Base-by-base conservation (phyloP, 2,797 vertebrate species). In the Macropus fuliginosus region DNA sequence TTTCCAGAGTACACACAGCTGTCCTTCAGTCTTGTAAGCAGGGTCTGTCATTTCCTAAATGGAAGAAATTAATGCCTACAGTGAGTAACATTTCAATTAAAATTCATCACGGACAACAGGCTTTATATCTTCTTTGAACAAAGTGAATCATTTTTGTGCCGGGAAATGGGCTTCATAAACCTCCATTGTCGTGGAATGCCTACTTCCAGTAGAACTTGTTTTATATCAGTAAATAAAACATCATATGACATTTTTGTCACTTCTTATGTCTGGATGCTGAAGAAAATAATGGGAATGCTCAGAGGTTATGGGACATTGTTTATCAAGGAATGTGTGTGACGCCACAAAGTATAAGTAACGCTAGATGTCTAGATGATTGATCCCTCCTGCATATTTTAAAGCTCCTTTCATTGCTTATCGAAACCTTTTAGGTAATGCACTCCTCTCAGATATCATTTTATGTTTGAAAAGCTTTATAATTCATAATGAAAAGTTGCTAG, bases 141-240 rank as follows among this genome's bases (percentile, higher is more conserved):
- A 98, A 95, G 92, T 98, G 98, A 98, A 98, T 98, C 98, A 98
- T 96, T 97, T 97, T 98, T 97, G 96, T 98, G 98, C 98, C 97
- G 97, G 98, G 97, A 98, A 98, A 97, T 97, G 97, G 27, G 95
- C 97, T 98, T 98, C 97, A 98, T 97, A 98, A 98, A 97, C 98
- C 98, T 97, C 96, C 95, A 94, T 95, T 54, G 98, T 97, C 95
- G 91, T 91, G 95, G 97, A 98, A 98, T 94, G 97, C 98, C 98
- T 98, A 97, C 97, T 99, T 98, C 97, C 98, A 97, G 50, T 87
- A 98, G 97, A 98, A 98, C 98, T 98, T 98, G 97, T 98, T 98
- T 98, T 98, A 98, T 98, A 98, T 97, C 98, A 98, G 98, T 98
- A 98, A 98, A 99, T 98, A 99, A 98, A 98, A 99, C 98, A 98